Percentiles rank a stretch among this genome's conserved stretches.
Evolutionary conservation across 2,888 invertebrate genomes (phyloP).

Genomic region (Agrochola lychnidis): DNA sequence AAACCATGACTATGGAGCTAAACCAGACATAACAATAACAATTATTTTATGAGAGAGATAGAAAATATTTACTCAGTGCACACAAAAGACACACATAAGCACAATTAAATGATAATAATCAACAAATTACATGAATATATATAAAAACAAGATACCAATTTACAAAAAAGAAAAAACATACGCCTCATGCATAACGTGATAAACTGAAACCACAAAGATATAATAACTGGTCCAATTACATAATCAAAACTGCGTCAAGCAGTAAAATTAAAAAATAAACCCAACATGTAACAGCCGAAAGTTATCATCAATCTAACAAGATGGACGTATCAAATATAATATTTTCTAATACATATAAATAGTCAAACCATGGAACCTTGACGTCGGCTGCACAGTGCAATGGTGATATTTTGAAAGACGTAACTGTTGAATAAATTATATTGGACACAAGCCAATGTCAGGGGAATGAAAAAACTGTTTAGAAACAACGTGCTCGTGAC

Average conservation of each 20-base stretch:
- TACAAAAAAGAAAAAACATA: no score
- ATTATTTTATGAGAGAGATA: no score
- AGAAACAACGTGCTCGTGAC: conserved; percentile 56
- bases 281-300: conserved; percentile 26
- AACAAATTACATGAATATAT: no score
- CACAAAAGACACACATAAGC: no score
- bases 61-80: no score
- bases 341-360: conserved; percentile 66
- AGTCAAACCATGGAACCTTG: conserved; percentile 74
- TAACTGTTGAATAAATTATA: conserved; percentile 83
- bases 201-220: conserved; percentile 4
- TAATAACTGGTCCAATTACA: conserved; percentile 30
- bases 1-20: neutral
- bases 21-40: neutral
- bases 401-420: conserved; percentile 81
- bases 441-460: conserved; percentile 81
- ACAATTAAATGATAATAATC: no score
- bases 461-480: conserved; percentile 65
- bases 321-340: conserved; percentile 60
- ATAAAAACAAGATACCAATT: no score
- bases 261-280: conserved; percentile 38
- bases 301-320: conserved; percentile 49
- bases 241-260: conserved; percentile 45
- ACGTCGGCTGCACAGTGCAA: conserved; percentile 79
- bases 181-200: neutral